These are phyloP conservation scores for Cynopterus sphinx DNA, from an alignment of 2,797 vertebrate species.

Conservation along the genomic window DNA sequence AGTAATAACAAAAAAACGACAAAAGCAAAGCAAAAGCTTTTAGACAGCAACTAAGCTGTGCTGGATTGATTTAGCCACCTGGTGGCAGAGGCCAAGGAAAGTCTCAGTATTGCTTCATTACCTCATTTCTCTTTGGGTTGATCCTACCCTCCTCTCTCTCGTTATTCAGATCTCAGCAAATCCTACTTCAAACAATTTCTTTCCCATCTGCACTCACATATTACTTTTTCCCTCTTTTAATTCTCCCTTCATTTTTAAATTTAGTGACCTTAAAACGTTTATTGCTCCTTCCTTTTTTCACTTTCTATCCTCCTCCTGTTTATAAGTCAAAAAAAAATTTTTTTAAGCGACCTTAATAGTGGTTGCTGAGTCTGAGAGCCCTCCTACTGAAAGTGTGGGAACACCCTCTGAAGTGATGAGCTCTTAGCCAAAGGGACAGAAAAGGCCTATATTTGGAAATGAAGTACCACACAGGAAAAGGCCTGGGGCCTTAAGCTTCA, in stretches of 20 bases:
- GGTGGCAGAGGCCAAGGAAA: background rate
- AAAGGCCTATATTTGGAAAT: background rate
- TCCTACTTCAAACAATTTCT: background rate
- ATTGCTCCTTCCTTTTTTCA: background rate
- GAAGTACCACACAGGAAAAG: slow-evolving; percentile 1
- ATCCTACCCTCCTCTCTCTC: background rate
- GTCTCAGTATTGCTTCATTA: background rate
- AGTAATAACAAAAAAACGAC: background rate
- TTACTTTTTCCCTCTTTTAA: slow-evolving; percentile 31
- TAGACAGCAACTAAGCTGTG: background rate
- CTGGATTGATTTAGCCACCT: background rate
- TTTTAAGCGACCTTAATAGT: slow-evolving; percentile 19
- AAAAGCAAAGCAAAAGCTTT: background rate
- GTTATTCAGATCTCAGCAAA: slow-evolving; percentile 26
- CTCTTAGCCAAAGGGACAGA: background rate
- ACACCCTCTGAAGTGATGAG: background rate
- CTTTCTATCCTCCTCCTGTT: background rate
- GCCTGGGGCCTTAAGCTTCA: background rate
- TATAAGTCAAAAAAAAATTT: background rate
- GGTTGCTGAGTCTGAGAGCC: background rate
- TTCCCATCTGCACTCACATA: background rate
- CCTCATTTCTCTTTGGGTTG: background rate
- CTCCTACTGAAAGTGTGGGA: slow-evolving; percentile 36
- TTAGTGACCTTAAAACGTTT: background rate
- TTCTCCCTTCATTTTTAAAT: slow-evolving; percentile 12